Base-by-base conservation (phyloP, 2,797 vertebrate species). In the Darevskia mixta region DNA sequence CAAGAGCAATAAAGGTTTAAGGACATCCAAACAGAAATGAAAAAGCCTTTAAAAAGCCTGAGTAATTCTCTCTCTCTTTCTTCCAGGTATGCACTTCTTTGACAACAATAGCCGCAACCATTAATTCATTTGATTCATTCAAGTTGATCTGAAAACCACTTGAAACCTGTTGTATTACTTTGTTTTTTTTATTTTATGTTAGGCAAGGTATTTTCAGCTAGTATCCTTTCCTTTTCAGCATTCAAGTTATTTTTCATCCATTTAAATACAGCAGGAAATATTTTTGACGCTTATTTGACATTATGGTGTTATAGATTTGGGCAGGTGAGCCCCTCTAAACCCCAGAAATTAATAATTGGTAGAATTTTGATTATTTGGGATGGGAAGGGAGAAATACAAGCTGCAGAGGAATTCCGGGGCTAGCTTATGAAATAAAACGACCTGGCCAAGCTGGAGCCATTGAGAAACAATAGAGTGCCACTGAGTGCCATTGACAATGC, bases 111-210 rank as follows among this genome's bases (percentile, higher is more conserved):
- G 58, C 1, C 18, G 43, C 85, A 18, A 25, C 80, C 1, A 71
- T 85, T 88, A 80, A 86, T 86, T 86, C 13, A 89, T 83, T 82
- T 92, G 4, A 5, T 88, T 71, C 1, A 88, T 83, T 8, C 32
- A 2, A 38, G 58, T 76, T 93, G 71, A 66, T 80, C 64, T 88
- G 2, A 5, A 90, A 76, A 79, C 2, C 80, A 72, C 73, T 82
- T 88, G 49, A 90, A 7, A 0, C 66, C 45, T 89, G 0, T 61
- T 85, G 29, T 27, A 90, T 5, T n/a, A 15, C 5, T 86, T 23
- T 7, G 76, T 43, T 85, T 94, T 85, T 94, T 85, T 29, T 87
- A 8, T 90, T 93, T 90, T 29, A 90, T 87, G 5, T 5, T 80
- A 89, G 75, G 0, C 0, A 87, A 64, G 18, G 29, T 83, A 45